Conservation (phyloP, 2,113 vertebrate genomes). For the Percopsis transmontana region DNA sequence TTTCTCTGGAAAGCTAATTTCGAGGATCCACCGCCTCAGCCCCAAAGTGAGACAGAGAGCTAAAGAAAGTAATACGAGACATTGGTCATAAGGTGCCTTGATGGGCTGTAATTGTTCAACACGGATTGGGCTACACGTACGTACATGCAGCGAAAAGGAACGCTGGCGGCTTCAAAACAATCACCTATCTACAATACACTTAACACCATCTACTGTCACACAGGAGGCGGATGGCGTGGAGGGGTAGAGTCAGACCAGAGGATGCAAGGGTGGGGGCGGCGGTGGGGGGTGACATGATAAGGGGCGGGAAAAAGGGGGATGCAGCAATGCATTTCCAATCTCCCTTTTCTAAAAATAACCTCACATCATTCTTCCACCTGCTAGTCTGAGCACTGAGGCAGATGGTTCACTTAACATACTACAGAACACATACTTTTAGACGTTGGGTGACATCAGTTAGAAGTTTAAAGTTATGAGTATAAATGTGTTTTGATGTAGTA, state of each 20-base stretch:
- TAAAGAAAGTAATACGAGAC: not conserved
- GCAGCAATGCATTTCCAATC: conserved; percentile 39
- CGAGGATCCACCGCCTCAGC: conserved; percentile 32
- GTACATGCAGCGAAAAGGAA: too few relatives aligned
- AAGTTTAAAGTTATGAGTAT: too few relatives aligned
- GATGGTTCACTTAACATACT: too few relatives aligned
- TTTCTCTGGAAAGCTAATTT: conserved; percentile 45
- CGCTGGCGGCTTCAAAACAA: too few relatives aligned
- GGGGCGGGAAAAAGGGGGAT: not conserved
- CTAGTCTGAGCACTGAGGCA: conserved; percentile 9
- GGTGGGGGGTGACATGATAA: not conserved
- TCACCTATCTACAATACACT: too few relatives aligned
- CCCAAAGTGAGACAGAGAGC: conserved; percentile 9
- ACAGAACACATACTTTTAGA: too few relatives aligned
- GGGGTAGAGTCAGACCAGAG: not conserved
- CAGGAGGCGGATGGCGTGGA: not conserved
- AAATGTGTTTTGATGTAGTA: too few relatives aligned
- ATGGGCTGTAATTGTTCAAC: too few relatives aligned
- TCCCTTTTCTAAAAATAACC: conserved; percentile 59
- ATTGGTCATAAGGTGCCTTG: too few relatives aligned
- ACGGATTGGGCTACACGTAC: too few relatives aligned
- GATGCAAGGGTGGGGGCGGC: not conserved
- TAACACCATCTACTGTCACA: not conserved
- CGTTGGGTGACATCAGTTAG: too few relatives aligned
- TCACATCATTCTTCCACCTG: conserved; percentile 21